Evolutionary conservation across 2,113 vertebrate genomes (phyloP), one percentile per base, ranked within the genome.

Genomic region (Xiphophorus hellerii): DNA sequence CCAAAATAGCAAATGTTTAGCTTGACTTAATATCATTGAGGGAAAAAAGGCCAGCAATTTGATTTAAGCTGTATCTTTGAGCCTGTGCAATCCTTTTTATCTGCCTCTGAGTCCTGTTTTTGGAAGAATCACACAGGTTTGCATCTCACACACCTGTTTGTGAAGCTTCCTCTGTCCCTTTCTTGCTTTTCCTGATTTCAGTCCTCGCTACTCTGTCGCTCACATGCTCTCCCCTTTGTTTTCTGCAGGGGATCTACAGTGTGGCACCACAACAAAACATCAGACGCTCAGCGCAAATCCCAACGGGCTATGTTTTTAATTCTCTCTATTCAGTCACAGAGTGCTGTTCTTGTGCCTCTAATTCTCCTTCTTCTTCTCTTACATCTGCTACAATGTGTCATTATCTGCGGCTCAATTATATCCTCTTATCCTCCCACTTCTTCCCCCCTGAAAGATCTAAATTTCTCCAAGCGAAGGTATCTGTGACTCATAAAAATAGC

Each of bases 361-460:
- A 61, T 51, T 76, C 37, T 25, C 64, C 71, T 73, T 51, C 48
- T 71, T 73, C 71, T 76, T 76, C 64, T 66, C 71, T 65, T 67
- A 58, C 80, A 78, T 78, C 74, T 70, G 63, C 73, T 67, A 37
- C 77, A 77, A 30, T 73, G 81, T 89, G 77, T 89, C 80, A 86
- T 87, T 89, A 88, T 86, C 72, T 82, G 29, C 74, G n/a, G 68
- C 77, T 78, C 87, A 87, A 93, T 88, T 87, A 86, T 81, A 83
- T 79, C 76, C 78, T 85, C 73, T 84, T 68, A 87, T 89, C 84
- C 87, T 90, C 90, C 86, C 85, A 88, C 90, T 30, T 81, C 76
- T 35, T 78, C 64, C 66, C 44, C 65, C 61, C 61, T 64, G 61
- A 76, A 87, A 66, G 82, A 89, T 35, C 82, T 82, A 69, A 89